Conservation (phyloP, 1,140 invertebrate genomes). For the Acromyrmex charruanus region DNA sequence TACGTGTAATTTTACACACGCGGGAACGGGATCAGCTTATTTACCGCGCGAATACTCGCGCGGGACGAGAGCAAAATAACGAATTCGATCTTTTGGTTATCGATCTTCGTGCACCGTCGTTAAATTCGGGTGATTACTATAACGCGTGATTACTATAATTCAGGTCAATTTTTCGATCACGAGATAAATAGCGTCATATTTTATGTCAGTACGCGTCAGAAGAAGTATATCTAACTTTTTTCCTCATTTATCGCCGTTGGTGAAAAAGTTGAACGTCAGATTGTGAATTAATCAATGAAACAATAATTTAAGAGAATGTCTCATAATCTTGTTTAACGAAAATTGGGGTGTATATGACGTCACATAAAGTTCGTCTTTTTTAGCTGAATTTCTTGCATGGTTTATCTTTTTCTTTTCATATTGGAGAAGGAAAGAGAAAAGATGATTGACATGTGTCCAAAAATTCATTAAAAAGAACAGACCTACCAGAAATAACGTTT, state of each 20-base stretch:
- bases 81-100: conserved; percentile 1
- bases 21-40: neutral
- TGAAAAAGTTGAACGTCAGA: neutral
- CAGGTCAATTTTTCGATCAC: neutral
- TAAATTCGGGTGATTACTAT: conserved; percentile 24
- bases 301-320: neutral
- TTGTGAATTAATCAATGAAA: neutral
- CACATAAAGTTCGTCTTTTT: too few relatives aligned
- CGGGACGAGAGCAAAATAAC: neutral
- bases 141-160: conserved; percentile 19
- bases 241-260: neutral
- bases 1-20: neutral
- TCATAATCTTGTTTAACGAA: neutral
- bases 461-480: too few relatives aligned
- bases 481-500: too few relatives aligned
- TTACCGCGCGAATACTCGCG: neutral
- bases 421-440: too few relatives aligned
- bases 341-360: too few relatives aligned
- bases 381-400: too few relatives aligned
- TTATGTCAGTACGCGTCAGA: neutral
- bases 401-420: too few relatives aligned
- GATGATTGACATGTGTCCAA: too few relatives aligned
- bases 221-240: neutral
- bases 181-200: neutral
- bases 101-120: neutral